Evolutionary conservation across 2,888 invertebrate species (phyloP), one percentile per base, ranked within the genome.

Genomic region (Mythimna pallens): DNA sequence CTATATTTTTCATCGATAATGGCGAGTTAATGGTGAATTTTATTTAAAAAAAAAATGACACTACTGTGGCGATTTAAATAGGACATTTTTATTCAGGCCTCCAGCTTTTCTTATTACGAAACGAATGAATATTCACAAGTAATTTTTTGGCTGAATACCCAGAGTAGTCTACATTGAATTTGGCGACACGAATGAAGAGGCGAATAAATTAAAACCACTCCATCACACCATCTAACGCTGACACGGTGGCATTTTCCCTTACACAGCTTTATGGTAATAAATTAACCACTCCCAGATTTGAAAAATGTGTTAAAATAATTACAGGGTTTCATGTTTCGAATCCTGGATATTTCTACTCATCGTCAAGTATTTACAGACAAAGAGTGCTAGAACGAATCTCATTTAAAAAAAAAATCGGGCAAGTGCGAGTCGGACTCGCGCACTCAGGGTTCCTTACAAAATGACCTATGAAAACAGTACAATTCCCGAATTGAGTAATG

Each of bases 121-220:
- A 58, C 61, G 54, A 73, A 83, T 87, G 82, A 89, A 88, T 89
- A 89, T 87, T 88, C 81, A 86, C 65, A 72, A 82, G 73, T 78
- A 81, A 87, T 87, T 86, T 82, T 79, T 82, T 76, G 72, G 78
- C 65, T 80, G 52, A 76, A 77, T 79, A 83, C 71, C 87, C 47
- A 20, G 5, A 47, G 47, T 47, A 84, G 76, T 79, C 71, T 80
- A 81, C 82, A 87, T 88, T 87, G 83, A 88, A 87, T 87, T 89
- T 86, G 73, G 69, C 55, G 65, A 69, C 75, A 75, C 43, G 76
- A 83, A 76, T 70, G 67, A 67, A 73, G 77, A 81, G 73, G 69
- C 34, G 83, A 87, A 90, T 90, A 89, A 90, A 91, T 91, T 89
- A 88, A 87, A 81, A 86, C 77, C 84, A 81, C 87, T 89, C 83